A percentile compares a stretch with the other conserved stretches of the same genome.
Conservation (phyloP, 2,888 invertebrate species). For the Pristionchus entomophagus region DNA sequence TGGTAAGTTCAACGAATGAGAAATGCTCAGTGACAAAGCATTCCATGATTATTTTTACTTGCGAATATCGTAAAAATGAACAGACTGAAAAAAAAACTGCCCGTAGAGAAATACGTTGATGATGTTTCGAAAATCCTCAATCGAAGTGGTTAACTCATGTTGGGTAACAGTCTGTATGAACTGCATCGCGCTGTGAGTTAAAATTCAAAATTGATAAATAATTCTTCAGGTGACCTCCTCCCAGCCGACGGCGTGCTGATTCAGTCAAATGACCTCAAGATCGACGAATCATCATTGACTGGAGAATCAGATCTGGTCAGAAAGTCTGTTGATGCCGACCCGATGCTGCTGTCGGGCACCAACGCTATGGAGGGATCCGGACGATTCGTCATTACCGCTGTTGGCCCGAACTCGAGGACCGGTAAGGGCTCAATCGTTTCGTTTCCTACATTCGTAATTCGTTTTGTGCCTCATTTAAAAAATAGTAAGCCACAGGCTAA, state of each 20-base stretch:
- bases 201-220: no score
- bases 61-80: no score
- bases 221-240: conserved; percentile 87
- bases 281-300: conserved; percentile 97
- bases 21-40: neutral
- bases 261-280: conserved; percentile 98
- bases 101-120: no score
- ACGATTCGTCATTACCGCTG: conserved; percentile 88
- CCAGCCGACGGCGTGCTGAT: conserved; percentile 97
- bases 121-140: neutral
- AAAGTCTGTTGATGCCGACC: conserved; percentile 64
- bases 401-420: conserved; percentile 97
- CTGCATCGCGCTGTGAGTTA: no score
- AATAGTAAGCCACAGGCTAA: no score
- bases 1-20: conserved; percentile 77
- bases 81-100: no score
- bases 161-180: no score
- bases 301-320: conserved; percentile 99
- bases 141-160: neutral
- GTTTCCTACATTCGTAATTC: no score
- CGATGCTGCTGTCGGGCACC: conserved; percentile 81
- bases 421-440: conserved; percentile 79
- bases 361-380: conserved; percentile 99
- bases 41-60: no score
- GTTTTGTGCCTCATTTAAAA: no score